Conservation (phyloP, 2,113 vertebrate genomes). For the Stegostoma tigrinum region DNA sequence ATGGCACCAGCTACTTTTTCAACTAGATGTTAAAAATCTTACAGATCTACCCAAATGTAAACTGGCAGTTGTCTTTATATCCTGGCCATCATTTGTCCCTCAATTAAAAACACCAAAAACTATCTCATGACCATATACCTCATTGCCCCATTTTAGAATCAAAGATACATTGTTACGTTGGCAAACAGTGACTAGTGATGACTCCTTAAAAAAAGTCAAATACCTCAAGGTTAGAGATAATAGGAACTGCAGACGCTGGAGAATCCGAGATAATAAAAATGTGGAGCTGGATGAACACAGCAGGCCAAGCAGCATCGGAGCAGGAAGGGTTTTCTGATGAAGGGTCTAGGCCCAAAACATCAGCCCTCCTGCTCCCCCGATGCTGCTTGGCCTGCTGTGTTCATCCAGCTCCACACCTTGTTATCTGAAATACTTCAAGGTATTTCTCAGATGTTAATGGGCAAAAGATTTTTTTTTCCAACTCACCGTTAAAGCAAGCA, state of each 20-base stretch:
- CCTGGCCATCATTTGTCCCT: background rate
- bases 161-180: too few relatives aligned
- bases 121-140: background rate
- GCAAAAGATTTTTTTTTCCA: background rate
- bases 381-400: too few relatives aligned
- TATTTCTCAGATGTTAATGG: background rate
- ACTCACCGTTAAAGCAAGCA: slow-evolving; percentile 91
- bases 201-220: background rate
- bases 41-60: background rate
- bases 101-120: background rate
- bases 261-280: too few relatives aligned
- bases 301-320: too few relatives aligned
- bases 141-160: background rate
- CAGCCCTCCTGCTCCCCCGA: too few relatives aligned
- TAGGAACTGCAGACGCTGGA: too few relatives aligned
- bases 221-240: background rate
- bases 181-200: too few relatives aligned
- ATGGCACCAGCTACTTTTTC: background rate
- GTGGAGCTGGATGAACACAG: too few relatives aligned
- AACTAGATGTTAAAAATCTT: background rate
- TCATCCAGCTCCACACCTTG: too few relatives aligned
- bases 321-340: too few relatives aligned
- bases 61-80: background rate
- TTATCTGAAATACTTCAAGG: background rate
- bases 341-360: too few relatives aligned